Percentiles rank a stretch among this genome's conserved stretches.
These are phyloP conservation scores for Mya arenaria DNA, from an alignment of 1,140 invertebrate genomes.

Conservation along the genomic window DNA sequence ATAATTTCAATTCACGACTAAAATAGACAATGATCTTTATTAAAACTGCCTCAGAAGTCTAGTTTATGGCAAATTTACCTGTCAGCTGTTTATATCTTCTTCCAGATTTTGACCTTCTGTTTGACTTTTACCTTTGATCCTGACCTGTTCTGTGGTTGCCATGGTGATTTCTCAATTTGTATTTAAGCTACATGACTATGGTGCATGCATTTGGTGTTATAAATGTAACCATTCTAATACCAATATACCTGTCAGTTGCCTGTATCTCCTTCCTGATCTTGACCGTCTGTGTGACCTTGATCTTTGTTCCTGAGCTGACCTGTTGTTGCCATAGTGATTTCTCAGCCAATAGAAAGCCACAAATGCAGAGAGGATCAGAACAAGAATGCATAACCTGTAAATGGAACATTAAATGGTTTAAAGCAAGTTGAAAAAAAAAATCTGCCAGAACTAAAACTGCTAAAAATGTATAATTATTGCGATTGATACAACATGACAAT, in stretches of 20 bases:
- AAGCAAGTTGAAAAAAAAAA: too few relatives aligned
- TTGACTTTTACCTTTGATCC: background rate
- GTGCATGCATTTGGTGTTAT: background rate
- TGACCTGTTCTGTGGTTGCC: background rate
- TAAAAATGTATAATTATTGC: too few relatives aligned
- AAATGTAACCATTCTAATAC: background rate
- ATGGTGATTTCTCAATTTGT: background rate
- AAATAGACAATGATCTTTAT: too few relatives aligned
- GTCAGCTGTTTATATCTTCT: too few relatives aligned
- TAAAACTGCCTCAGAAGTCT: too few relatives aligned
- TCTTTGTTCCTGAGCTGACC: background rate
- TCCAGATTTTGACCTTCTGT: too few relatives aligned
- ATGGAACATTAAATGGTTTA: too few relatives aligned
- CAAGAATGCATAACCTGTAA: conserved; percentile 51
- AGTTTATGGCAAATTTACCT: too few relatives aligned
- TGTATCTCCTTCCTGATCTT: conserved; percentile 19
- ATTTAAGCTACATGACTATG: background rate
- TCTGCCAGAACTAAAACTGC: too few relatives aligned
- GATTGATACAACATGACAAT: too few relatives aligned
- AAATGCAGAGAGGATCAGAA: conserved; percentile 27
- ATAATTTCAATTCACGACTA: too few relatives aligned
- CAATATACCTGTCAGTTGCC: conserved; percentile 42
- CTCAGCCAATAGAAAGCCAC: conserved; percentile 45
- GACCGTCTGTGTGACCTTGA: background rate
- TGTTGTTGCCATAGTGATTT: background rate